A percentile compares a stretch with the other conserved stretches of the same genome.
Evolutionary conservation across 1,140 invertebrate genomes (phyloP).

Genomic region (Tyrophagus putrescentiae): DNA sequence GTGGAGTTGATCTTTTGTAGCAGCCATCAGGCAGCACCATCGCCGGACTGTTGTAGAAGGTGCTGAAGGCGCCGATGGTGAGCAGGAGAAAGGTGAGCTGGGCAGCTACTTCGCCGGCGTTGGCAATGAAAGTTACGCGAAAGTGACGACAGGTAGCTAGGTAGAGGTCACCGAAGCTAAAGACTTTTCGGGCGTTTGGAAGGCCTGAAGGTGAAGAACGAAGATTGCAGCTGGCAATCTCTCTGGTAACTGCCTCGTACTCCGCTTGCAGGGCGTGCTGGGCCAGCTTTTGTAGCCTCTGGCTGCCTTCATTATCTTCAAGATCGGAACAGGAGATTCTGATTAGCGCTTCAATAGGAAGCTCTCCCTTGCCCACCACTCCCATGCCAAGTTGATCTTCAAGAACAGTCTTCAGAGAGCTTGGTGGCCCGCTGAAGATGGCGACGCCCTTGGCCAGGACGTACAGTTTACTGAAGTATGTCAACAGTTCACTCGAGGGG

Average conservation of each 20-base stretch:
- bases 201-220: neutral
- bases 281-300: neutral
- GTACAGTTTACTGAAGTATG: conserved; percentile 20
- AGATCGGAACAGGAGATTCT: neutral
- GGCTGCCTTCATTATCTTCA: neutral
- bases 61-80: no score
- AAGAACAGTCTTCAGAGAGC: conserved; percentile 15
- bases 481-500: conserved; percentile 21
- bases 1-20: neutral
- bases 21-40: neutral
- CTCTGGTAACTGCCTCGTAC: neutral
- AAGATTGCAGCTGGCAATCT: no score
- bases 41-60: no score
- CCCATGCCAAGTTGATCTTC: neutral
- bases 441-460: conserved; percentile 25
- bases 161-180: no score
- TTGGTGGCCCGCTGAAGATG: conserved; percentile 29
- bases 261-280: neutral
- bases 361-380: neutral
- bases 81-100: no score
- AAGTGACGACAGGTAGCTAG: no score
- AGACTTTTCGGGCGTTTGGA: neutral
- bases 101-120: no score
- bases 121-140: no score
- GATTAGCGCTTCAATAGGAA: neutral